phyloP scores from a whole-genome alignment of 92 coral and sea anemone genomes.

The Epizoanthus scotinus region DNA sequence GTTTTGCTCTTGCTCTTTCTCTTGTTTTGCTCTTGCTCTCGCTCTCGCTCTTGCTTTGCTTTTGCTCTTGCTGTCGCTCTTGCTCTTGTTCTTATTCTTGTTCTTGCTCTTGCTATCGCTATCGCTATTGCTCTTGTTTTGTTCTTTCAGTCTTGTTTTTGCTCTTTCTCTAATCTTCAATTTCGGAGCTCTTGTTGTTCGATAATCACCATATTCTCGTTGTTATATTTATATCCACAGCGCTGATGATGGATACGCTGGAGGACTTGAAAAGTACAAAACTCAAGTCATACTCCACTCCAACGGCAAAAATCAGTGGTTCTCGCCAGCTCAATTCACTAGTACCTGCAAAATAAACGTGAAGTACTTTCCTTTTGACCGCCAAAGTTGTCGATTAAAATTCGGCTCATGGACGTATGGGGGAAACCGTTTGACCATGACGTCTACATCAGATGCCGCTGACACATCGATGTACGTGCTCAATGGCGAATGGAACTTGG shows the following conservation, averaged over 20 bases:
- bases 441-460: conserved; percentile 61
- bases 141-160: no score
- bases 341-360: conserved; percentile 92
- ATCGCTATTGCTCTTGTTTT: no score
- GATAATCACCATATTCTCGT: not conserved
- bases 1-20: no score
- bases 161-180: not conserved
- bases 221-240: conserved; percentile 40
- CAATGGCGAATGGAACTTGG: conserved; percentile 83
- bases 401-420: conserved; percentile 96
- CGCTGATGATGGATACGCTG: conserved; percentile 90
- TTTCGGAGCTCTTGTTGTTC: not conserved
- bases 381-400: conserved; percentile 81
- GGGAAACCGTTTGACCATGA: conserved; percentile 79
- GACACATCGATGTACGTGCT: conserved; percentile 67
- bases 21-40: no score
- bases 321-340: conserved; percentile 83
- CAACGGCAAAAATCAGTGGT: conserved; percentile 79
- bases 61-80: no score
- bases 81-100: no score
- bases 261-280: conserved; percentile 85
- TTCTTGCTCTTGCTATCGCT: no score
- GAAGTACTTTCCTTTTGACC: conserved; percentile 91
- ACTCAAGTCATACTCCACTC: conserved; percentile 67
- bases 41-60: no score